Evolutionary conservation across 2,113 vertebrate genomes (phyloP), one percentile per base, ranked within the genome.

Genomic region (Clarias gariepinus): DNA sequence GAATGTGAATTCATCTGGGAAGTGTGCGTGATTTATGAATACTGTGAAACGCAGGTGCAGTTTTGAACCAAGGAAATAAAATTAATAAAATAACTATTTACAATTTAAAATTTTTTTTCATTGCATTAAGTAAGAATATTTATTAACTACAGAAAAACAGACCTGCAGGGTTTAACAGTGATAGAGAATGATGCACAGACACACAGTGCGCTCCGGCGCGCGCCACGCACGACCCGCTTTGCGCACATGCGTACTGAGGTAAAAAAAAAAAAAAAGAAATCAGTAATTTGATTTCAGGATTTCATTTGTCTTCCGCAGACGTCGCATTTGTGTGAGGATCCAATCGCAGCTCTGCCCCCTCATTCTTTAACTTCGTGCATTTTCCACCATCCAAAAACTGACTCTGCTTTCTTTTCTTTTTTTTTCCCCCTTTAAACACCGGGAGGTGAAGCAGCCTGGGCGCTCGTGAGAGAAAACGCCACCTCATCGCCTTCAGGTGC

Each of bases 401-500:
- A 77, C 77, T 87, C 81, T 87, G 82, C 78, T 41, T 16, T 64
- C 68, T 83, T 78, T 85, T 88, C 47, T 47, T 47, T 47, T 7
- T 47, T 47, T 41, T 41, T 41, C 4, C 7, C 7, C 47, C 47
- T 66, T 74, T 41, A 63, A 81, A 80, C 86, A 76, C 80, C 74
- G 82, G 85, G 86, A 89, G 83, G 85, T 89, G 87, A 90, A 82
- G 58, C 77, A 82, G 85, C 76, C 19, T 23, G 73, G 73, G 87
- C 25, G 41, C 58, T 80, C 78, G 55, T 74, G 80, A 82, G 69
- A 87, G 28, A 90, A 90, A 90, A 90, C 91, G 94, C 94, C 94
- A 94, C 93, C 94, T 95, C 94, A 95, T 92, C 94, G 93, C 85
- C 91, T 77, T 88, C 87, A 88, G 87, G 71, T 89, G 76, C 81